Evolutionary conservation across 2,888 invertebrate genomes (phyloP), one percentile per base, ranked within the genome.

Genomic region (Horisme vitalbata): DNA sequence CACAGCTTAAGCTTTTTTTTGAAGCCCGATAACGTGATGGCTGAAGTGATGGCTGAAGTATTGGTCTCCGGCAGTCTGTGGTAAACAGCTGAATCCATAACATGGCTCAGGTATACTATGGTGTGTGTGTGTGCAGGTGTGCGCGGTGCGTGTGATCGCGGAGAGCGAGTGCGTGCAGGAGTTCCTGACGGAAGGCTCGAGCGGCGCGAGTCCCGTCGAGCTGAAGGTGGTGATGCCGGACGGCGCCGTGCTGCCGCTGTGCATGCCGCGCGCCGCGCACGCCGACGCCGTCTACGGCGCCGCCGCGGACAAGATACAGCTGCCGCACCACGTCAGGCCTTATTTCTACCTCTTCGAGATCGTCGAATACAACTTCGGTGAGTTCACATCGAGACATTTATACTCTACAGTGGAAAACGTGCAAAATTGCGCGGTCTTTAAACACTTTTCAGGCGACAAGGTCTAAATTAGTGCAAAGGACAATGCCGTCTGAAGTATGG

Each of bases 161-260:
- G 99, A 99, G 76, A 96, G 96, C 66, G 99, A 99, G 73, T 94
- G 97, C 1, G 97, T 99, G 82, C 99, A 99, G 84, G 98, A 99
- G 79, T 99, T 99, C 88, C 93, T 99, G 9, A 97, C 98, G 3
- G 97, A 98, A 68, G 93, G 95, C 1, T 97, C 97, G 59, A 96
- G 96, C 71, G 95, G 95, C 49, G 92, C 93, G 11, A 15, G 92
- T 93, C n/a, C 94, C 18, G 94, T 95, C 8, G 95, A 95, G 70
- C 91, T 95, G 49, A 95, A 95, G 80, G 87, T 89, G 12, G 91
- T 99, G 62, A 90, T 99, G 51, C 99, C 99, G 0, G 98, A 99
- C 83, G 93, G 95, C 63, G 96, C 95, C 72, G 95, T 98, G 48
- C 94, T 96, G 14, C 95, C 96, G 0, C 95, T 99, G 11, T 95